A percentile compares a stretch with the other conserved stretches of the same genome.
Evolutionary conservation across 1,140 invertebrate species (phyloP).

Genomic region (Lanistes nyassanus): DNA sequence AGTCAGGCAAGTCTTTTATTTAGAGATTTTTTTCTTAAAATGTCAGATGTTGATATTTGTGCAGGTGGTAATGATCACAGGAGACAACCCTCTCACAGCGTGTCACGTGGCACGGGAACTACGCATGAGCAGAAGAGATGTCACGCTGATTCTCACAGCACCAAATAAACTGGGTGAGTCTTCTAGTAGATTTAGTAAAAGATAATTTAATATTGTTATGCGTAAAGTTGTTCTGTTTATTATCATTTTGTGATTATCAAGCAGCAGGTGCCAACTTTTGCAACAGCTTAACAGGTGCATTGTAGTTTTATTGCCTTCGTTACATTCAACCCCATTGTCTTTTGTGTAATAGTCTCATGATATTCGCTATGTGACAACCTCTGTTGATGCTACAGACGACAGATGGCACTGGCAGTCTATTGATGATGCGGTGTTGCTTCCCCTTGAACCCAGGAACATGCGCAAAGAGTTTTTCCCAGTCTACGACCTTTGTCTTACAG

Average conservation of each 20-base stretch:
- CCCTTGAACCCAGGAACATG: conserved; percentile 67
- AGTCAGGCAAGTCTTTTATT: not conserved
- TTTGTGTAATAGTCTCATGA: no score
- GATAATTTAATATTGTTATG: no score
- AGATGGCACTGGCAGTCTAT: conserved; percentile 86
- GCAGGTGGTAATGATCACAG: conserved; percentile 97
- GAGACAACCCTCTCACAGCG: conserved; percentile 98
- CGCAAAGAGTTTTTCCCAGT: conserved; percentile 73
- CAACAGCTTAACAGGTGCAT: no score
- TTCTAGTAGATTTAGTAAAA: no score
- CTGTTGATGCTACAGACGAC: conserved; percentile 41
- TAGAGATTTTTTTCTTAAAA: not conserved
- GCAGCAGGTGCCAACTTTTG: no score
- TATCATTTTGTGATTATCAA: no score
- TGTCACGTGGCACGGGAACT: conserved; percentile 98
- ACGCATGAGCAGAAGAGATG: conserved; percentile 82
- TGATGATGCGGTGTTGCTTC: conserved; percentile 75
- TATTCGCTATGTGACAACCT: no score
- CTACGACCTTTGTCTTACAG: conserved; percentile 94
- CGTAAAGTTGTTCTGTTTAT: no score
- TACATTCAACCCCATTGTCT: no score
- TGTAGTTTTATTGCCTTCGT: no score
- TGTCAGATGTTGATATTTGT: not conserved
- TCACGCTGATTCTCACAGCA: conserved; percentile 77
- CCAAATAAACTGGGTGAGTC: conserved; percentile 51